Conservation (phyloP, 2,888 invertebrate species). For the Lasioglossum marginatum region DNA sequence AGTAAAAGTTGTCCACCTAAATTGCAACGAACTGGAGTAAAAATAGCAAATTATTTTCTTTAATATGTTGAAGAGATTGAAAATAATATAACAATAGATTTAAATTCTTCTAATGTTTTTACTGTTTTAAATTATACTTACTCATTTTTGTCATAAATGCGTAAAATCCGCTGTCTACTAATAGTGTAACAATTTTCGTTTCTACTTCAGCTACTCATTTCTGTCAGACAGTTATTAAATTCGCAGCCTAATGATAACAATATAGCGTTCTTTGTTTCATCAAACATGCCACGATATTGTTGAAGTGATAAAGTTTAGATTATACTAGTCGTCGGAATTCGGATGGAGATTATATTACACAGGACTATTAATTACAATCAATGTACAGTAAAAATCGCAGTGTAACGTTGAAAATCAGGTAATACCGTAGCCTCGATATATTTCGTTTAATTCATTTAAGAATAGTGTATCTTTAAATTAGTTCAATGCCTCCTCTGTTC, state of each 20-base stretch:
- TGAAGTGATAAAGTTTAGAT: neutral
- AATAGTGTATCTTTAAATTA: neutral
- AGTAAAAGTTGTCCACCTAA: too few species aligned
- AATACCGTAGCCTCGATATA: constrained; percentile 34
- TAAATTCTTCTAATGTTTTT: too few species aligned
- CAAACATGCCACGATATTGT: neutral
- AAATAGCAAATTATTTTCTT: too few species aligned
- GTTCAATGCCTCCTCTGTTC: neutral
- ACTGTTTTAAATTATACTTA: too few species aligned
- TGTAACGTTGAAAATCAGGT: constrained; percentile 27
- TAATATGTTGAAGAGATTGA: too few species aligned
- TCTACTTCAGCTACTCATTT: neutral
- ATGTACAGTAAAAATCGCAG: neutral
- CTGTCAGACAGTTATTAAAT: neutral
- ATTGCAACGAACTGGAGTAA: too few species aligned
- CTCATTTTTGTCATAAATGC: too few species aligned
- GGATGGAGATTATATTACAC: neutral
- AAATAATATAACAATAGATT: too few species aligned
- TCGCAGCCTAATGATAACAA: neutral
- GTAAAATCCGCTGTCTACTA: too few species aligned
- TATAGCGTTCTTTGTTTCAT: neutral
- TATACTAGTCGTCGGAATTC: neutral
- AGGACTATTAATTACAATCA: neutral
- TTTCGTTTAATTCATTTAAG: neutral
- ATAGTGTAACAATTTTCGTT: neutral